Percentiles rank a stretch among this genome's conserved stretches.
These are phyloP conservation scores for Choristoneura rosaceana DNA, from an alignment of 2,888 invertebrate genomes.

Conservation along the genomic window DNA sequence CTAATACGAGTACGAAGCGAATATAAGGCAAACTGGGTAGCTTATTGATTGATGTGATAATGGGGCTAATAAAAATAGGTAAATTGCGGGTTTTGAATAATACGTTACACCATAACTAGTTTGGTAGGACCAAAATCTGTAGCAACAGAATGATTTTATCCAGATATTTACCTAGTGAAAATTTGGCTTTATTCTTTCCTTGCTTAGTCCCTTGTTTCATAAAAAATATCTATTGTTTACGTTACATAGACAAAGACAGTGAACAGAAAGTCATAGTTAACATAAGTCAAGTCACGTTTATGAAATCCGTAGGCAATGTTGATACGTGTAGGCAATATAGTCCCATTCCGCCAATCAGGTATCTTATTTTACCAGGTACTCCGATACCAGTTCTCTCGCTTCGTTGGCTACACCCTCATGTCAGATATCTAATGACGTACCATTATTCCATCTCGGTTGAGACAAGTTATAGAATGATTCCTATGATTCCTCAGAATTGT, in stretches of 20 bases:
- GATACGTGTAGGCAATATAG: not conserved
- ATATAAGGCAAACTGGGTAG: too few species aligned
- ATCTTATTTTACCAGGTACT: slow-evolving; percentile 6
- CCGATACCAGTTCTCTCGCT: slow-evolving; percentile 10
- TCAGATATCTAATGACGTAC: slow-evolving; percentile 9
- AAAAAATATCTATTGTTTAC: not conserved
- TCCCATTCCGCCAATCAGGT: slow-evolving; percentile 6
- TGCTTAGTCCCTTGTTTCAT: not conserved
- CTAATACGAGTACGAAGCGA: too few species aligned
- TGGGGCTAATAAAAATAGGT: too few species aligned
- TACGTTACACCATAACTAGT: too few species aligned
- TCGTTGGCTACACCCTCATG: slow-evolving; percentile 11
- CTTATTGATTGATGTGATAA: too few species aligned
- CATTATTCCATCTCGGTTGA: slow-evolving; percentile 13
- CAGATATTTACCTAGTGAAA: too few species aligned
- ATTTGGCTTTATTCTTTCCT: too few species aligned
- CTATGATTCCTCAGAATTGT: slow-evolving; percentile 6
- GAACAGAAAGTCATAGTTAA: not conserved
- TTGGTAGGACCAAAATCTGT: too few species aligned
- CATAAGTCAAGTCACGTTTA: not conserved
- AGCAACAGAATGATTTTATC: too few species aligned
- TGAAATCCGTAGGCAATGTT: not conserved
- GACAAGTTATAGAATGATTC: slow-evolving; percentile 6
- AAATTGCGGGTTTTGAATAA: too few species aligned
- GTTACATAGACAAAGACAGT: not conserved